Percentiles rank a stretch among this genome's conserved stretches.
Evolutionary conservation across 2,113 vertebrate species (phyloP).

Genomic region (Cyanistes caeruleus): DNA sequence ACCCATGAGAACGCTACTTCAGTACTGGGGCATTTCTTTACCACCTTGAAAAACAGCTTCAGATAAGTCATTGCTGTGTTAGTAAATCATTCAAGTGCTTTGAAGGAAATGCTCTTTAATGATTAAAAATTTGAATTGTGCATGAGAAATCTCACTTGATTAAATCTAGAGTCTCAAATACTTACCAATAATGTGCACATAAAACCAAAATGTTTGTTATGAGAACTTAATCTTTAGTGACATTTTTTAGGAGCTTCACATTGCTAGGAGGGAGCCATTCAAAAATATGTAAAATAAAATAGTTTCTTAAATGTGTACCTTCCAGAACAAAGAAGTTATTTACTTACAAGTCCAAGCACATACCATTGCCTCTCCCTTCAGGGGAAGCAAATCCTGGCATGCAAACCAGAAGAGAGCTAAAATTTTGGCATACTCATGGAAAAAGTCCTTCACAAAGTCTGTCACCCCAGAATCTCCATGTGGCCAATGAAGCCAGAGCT

Average conservation of each 20-base stretch:
- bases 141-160: background rate
- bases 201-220: background rate
- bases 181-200: background rate
- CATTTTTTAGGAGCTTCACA: background rate
- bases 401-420: background rate
- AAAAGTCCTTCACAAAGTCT: background rate
- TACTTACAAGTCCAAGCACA: background rate
- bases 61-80: background rate
- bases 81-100: background rate
- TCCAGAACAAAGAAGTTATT: background rate
- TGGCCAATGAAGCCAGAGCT: background rate
- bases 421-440: background rate
- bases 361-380: background rate
- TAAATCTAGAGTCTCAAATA: background rate
- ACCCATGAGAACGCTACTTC: background rate
- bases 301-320: background rate
- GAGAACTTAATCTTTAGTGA: background rate
- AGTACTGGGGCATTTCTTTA: background rate
- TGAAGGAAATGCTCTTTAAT: background rate
- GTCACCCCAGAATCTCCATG: background rate
- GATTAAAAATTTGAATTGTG: background rate
- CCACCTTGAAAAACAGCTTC: background rate
- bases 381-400: background rate
- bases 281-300: background rate
- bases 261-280: background rate